Conservation (phyloP, 2,888 invertebrate species). For the Lamellibrachia satsuma region DNA sequence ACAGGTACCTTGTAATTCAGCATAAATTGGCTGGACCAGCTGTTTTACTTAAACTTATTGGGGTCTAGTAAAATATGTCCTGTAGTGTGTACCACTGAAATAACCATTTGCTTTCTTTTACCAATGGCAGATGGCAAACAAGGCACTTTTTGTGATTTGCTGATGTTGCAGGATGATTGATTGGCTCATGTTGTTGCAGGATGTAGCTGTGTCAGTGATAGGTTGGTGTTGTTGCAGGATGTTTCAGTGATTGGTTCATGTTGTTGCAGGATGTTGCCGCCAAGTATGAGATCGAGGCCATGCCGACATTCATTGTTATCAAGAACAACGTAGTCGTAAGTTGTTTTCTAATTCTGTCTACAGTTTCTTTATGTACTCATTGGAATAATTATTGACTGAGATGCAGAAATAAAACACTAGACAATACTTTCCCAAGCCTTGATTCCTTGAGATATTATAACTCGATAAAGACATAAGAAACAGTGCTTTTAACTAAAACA, state of each 20-base stretch:
- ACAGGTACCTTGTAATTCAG: too few relatives aligned
- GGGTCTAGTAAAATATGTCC: too few relatives aligned
- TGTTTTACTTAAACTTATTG: too few relatives aligned
- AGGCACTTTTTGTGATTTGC: too few relatives aligned
- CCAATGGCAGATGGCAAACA: too few relatives aligned
- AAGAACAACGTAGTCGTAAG: conserved; percentile 24
- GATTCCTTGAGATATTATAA: not conserved
- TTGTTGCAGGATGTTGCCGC: conserved; percentile 25
- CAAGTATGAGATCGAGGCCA: conserved; percentile 24
- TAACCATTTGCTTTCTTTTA: too few relatives aligned
- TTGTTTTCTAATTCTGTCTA: not conserved
- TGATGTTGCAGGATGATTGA: not conserved
- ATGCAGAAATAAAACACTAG: not conserved
- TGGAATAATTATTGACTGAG: not conserved
- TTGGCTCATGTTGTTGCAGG: not conserved
- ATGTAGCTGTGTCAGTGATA: not conserved
- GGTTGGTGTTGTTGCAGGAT: not conserved
- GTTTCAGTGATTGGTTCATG: too few relatives aligned
- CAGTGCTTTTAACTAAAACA: not conserved
- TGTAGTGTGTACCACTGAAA: too few relatives aligned
- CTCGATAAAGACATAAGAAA: not conserved
- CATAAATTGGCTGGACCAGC: too few relatives aligned
- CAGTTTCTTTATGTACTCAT: not conserved
- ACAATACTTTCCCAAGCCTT: not conserved
- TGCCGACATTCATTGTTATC: conserved; percentile 27